Conservation (phyloP, 2,797 vertebrate genomes). For the Aldrovandia affinis region DNA sequence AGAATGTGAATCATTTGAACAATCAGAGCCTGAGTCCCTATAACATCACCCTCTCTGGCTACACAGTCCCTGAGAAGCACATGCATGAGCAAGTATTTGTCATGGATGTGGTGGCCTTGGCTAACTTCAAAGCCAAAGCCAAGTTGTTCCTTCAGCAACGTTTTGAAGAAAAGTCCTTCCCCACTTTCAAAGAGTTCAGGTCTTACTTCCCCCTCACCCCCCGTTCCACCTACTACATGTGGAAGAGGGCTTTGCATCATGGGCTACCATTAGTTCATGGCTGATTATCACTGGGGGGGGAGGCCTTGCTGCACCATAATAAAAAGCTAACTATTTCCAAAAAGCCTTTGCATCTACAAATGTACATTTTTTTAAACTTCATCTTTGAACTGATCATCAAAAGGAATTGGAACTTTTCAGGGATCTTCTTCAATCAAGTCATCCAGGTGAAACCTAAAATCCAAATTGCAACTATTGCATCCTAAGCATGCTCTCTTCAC, state of each 20-base stretch:
- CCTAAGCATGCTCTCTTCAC: conserved; percentile 50
- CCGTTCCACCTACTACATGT: conserved; percentile 97
- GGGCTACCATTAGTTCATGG: conserved; percentile 89
- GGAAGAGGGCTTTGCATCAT: conserved; percentile 91
- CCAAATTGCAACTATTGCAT: conserved; percentile 60
- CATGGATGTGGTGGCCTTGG: conserved; percentile 86
- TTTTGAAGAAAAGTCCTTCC: conserved; percentile 92
- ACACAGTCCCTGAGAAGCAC: conserved; percentile 51
- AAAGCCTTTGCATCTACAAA: not conserved
- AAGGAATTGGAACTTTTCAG: conserved; percentile 19
- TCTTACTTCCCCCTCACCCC: conserved; percentile 89
- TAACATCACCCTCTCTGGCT: conserved; percentile 51
- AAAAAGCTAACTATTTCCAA: not conserved
- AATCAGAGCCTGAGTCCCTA: conserved; percentile 38
- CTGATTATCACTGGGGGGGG: conserved; percentile 45
- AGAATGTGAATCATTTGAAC: conserved; percentile 37
- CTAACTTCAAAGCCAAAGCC: conserved; percentile 94
- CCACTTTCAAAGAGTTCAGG: conserved; percentile 92
- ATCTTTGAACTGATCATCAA: conserved; percentile 18
- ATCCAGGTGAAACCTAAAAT: conserved; percentile 33
- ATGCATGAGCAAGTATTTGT: conserved; percentile 76
- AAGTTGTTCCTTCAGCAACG: conserved; percentile 93
- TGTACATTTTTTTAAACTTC: not conserved
- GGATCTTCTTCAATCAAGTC: conserved; percentile 27
- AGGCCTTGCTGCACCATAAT: not conserved